Evolutionary conservation across 2,888 invertebrate species (phyloP), one percentile per base, ranked within the genome.

Genomic region (Galeopsomyia nigrocyanea): DNA sequence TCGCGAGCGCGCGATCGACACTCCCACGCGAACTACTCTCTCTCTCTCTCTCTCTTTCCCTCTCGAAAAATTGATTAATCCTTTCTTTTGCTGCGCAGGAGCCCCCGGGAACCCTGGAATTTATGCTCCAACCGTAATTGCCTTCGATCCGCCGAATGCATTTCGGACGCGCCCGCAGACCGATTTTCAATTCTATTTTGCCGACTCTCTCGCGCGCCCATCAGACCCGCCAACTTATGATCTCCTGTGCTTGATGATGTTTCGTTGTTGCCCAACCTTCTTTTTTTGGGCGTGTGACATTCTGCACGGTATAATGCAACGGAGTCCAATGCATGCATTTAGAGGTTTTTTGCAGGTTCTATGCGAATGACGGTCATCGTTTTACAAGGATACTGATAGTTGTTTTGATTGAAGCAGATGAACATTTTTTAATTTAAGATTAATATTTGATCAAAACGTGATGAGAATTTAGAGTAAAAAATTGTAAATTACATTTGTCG

Each of bases 1-100:
- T 63, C 31, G 10, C 19, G n/a, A 39, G 39, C 46, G 51, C 61
- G 73, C 65, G 64, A 64, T 74, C 74, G 71, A 63, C 68, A 71
- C 74, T 71, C 70, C 71, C 71, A 74, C 66, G 71, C 62, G 26
- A 51, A 64, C 60, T 58, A 46, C 22, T 60, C 22, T 17, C 17
- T 49, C 47, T 17, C 39, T 50, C 60, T 63, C 60, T 16, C 16
- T 51, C 51, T 51, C 17, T 62, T 53, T 53, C 63, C 47, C 53
- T 62, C 21, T 69, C 66, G 66, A 68, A 75, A 75, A 75, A 75
- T 72, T 75, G 75, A 75, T 75, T 69, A 75, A 75, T 75, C 72
- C 69, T 63, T 68, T 53, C 61, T 66, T 56, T 73, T 64, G 50
- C 51, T 49, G 22, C n/a, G 49, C 22, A 19, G 7, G n/a, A n/a